A percentile compares a stretch with the other conserved stretches of the same genome.
Evolutionary conservation across 2,888 invertebrate genomes (phyloP).

Genomic region (Drosophila aldrichi): DNA sequence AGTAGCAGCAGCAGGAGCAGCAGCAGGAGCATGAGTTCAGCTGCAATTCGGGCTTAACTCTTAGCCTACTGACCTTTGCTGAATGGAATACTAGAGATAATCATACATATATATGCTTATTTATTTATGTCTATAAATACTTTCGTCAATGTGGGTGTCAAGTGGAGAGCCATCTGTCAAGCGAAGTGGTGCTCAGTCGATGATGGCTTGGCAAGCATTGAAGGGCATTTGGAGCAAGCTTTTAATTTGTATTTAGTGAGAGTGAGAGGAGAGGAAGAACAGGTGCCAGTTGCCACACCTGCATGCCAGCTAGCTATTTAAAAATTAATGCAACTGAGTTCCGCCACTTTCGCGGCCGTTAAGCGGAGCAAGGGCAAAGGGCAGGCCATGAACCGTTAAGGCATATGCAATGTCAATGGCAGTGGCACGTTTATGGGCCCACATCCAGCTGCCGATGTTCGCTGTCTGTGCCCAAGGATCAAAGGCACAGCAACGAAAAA

Average conservation of each 20-base stretch:
- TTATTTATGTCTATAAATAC: neutral
- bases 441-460: conserved; percentile 21
- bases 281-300: conserved; percentile 29
- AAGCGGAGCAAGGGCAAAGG: too few species aligned
- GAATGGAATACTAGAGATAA: neutral
- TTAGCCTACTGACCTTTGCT: conserved; percentile 12
- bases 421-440: conserved; percentile 32
- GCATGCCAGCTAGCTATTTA: conserved; percentile 58
- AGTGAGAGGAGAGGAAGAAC: conserved; percentile 21
- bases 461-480: conserved; percentile 45
- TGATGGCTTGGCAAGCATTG: conserved; percentile 24
- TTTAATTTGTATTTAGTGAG: conserved; percentile 60
- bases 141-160: neutral
- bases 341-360: conserved; percentile 61
- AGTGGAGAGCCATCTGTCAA: neutral
- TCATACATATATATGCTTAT: neutral
- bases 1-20: too few species aligned
- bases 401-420: conserved; percentile 27
- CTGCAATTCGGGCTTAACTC: neutral
- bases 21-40: conserved; percentile 7
- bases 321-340: conserved; percentile 69
- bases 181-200: neutral
- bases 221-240: conserved; percentile 49
- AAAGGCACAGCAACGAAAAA: conserved; percentile 48
- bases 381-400: conserved; percentile 15